A percentile compares a stretch with the other conserved stretches of the same genome.
Evolutionary conservation across 2,797 vertebrate species (phyloP).

Genomic region (Tragopan temminckii): DNA sequence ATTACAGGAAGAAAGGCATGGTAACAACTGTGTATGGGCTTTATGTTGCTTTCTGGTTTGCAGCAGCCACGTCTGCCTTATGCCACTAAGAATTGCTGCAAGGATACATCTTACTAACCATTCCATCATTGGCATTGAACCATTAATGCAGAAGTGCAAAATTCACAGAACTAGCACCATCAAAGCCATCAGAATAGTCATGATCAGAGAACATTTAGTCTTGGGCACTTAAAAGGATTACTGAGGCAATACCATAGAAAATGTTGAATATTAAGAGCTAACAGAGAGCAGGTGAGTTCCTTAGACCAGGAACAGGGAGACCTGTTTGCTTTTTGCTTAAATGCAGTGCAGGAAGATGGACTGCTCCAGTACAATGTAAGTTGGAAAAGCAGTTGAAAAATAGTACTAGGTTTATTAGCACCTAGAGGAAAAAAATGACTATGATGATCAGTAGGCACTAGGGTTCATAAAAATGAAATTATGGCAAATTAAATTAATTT

Average conservation of each 20-base stretch:
- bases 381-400: not conserved
- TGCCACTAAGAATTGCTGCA: not conserved
- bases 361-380: accelerated
- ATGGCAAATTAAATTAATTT: slow-evolving; percentile 45
- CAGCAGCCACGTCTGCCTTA: not conserved
- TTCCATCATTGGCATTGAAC: not conserved
- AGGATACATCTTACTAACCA: accelerated
- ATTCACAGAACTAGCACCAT: not conserved
- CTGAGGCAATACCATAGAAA: accelerated
- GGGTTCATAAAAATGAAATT: slow-evolving; percentile 43
- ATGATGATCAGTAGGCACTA: not conserved
- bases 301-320: not conserved
- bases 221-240: not conserved
- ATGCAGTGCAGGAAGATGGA: not conserved
- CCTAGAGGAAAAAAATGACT: not conserved
- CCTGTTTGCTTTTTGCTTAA: not conserved
- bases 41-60: not conserved
- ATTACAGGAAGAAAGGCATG: accelerated
- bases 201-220: not conserved
- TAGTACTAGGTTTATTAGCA: not conserved
- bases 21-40: accelerated
- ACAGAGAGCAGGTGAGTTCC: not conserved
- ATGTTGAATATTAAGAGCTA: not conserved
- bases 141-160: not conserved
- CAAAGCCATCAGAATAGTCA: not conserved